These are phyloP conservation scores for Lutraria lutraria DNA, from an alignment of 2,888 invertebrate genomes.

Conservation along the genomic window DNA sequence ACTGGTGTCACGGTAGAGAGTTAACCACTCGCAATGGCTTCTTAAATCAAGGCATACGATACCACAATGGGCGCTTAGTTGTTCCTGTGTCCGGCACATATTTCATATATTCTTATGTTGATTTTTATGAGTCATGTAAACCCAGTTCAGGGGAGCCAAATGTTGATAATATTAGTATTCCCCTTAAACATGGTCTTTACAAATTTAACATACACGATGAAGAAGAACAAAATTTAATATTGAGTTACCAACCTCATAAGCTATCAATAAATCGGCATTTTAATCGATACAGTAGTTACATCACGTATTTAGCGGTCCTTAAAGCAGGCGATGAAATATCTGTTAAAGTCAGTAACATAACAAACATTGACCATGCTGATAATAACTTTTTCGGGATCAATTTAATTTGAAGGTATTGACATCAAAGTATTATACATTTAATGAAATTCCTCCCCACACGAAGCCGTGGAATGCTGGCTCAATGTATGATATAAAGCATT, in stretches of 20 bases:
- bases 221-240: slow-evolving; percentile 1
- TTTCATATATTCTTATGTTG: slow-evolving; percentile 35
- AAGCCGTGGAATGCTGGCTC: too few relatives aligned
- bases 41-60: slow-evolving; percentile 26
- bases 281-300: slow-evolving; percentile 34
- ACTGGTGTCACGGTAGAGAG: slow-evolving; percentile 29
- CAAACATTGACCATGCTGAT: not conserved
- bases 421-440: not conserved
- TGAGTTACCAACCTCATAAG: slow-evolving; percentile 29
- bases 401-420: slow-evolving; percentile 10
- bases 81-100: slow-evolving; percentile 41
- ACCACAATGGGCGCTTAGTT: slow-evolving; percentile 40
- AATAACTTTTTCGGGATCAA: slow-evolving; percentile 40
- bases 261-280: slow-evolving; percentile 22
- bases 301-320: slow-evolving; percentile 25
- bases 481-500: too few relatives aligned
- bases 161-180: not conserved
- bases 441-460: not conserved
- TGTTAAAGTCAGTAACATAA: slow-evolving; percentile 34
- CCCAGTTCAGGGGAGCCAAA: not conserved
- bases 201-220: slow-evolving; percentile 28
- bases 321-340: slow-evolving; percentile 44
- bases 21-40: slow-evolving; percentile 22
- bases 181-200: slow-evolving; percentile 33
- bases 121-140: slow-evolving; percentile 12